These are phyloP conservation scores for Oncorhynchus gorbuscha DNA, from an alignment of 2,113 vertebrate genomes.

Conservation along the genomic window DNA sequence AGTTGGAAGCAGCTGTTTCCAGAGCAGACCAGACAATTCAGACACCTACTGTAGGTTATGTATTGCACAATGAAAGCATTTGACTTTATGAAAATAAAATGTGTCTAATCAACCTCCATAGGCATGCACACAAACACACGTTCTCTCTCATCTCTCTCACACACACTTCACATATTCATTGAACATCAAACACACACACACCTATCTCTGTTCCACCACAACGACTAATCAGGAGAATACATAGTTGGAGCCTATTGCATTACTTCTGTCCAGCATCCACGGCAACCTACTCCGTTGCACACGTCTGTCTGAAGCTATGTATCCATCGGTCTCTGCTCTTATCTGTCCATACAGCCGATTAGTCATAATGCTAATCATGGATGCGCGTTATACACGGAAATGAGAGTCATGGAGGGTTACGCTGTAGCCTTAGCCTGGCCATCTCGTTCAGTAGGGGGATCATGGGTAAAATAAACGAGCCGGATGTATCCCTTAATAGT, in stretches of 20 bases:
- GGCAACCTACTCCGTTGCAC: conserved; percentile 8
- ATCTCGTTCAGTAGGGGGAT: not conserved
- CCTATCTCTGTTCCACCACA: conserved; percentile 24
- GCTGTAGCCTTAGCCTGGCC: not conserved
- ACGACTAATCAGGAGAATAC: not conserved
- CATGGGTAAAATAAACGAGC: not conserved
- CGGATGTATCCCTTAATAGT: not conserved
- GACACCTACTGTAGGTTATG: too few species aligned
- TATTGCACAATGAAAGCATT: conserved; percentile 3
- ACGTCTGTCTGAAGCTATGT: conserved; percentile 29
- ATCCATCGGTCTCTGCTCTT: conserved; percentile 43
- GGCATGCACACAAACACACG: not conserved
- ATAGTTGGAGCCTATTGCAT: conserved; percentile 8
- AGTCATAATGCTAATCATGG: conserved; percentile 48
- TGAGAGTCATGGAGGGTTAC: conserved; percentile 32
- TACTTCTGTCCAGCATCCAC: conserved; percentile 10
- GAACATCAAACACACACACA: conserved; percentile 5
- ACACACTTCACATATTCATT: not conserved
- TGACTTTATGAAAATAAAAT: not conserved
- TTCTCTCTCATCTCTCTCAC: too few species aligned
- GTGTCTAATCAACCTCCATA: conserved; percentile 25
- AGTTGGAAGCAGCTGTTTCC: too few species aligned
- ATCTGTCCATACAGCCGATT: conserved; percentile 28
- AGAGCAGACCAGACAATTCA: too few species aligned
- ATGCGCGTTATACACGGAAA: conserved; percentile 59